A percentile compares a stretch with the other conserved stretches of the same genome.
phyloP scores from a whole-genome alignment of 2,797 vertebrate genomes.

The Eleutherodactylus coqui region DNA sequence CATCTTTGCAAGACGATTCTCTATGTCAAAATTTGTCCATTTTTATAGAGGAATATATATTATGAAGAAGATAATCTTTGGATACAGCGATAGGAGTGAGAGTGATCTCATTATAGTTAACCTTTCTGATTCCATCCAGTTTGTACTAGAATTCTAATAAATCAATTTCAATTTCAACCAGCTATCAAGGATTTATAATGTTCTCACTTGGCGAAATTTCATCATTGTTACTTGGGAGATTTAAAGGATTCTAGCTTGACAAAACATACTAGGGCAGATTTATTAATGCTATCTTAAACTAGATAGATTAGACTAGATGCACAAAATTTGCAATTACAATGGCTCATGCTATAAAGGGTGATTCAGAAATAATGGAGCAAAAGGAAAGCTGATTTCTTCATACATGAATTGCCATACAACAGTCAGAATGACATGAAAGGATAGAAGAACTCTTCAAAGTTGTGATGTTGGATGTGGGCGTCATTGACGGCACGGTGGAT shows the following conservation, averaged over 20 bases:
- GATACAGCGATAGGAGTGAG: neutral
- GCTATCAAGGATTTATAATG: neutral
- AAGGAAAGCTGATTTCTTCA: too few species aligned
- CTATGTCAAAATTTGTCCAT: neutral
- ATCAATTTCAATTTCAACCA: constrained; percentile 6
- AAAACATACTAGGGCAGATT: neutral
- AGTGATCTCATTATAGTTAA: constrained; percentile 10
- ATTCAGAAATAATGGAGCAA: too few species aligned
- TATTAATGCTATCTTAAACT: too few species aligned
- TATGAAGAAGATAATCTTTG: constrained; percentile 13
- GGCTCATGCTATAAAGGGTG: too few species aligned
- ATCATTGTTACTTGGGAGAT: neutral
- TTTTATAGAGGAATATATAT: constrained; percentile 37
- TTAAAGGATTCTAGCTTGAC: neutral
- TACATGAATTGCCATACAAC: too few species aligned
- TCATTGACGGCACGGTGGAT: too few species aligned
- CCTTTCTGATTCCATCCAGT: neutral
- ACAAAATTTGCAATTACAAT: too few species aligned
- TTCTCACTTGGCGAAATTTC: neutral
- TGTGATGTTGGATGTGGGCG: too few species aligned
- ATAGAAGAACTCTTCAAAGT: too few species aligned
- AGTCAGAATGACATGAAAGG: too few species aligned
- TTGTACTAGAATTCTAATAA: neutral
- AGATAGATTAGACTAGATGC: too few species aligned
- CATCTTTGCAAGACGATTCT: neutral